These are phyloP conservation scores for Orgyia antiqua DNA, from an alignment of 2,888 invertebrate species.

Conservation along the genomic window DNA sequence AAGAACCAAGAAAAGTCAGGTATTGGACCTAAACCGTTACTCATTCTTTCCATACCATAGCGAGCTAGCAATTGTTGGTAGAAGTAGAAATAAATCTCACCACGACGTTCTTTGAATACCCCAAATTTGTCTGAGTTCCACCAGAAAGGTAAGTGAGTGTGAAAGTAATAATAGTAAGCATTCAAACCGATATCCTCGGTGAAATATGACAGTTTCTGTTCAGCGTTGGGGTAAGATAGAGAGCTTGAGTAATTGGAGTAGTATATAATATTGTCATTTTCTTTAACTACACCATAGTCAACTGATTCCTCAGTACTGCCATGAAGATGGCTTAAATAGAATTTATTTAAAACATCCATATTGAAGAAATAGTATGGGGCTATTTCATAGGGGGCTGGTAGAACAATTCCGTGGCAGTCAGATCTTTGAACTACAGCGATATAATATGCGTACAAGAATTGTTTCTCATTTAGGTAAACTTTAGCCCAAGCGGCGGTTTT, in stretches of 20 bases:
- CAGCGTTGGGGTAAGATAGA: conserved; percentile 69
- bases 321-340: conserved; percentile 55
- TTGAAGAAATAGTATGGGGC: conserved; percentile 81
- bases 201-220: conserved; percentile 81
- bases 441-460: conserved; percentile 80
- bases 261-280: conserved; percentile 60
- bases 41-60: conserved; percentile 83
- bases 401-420: conserved; percentile 76
- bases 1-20: conserved; percentile 80
- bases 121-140: conserved; percentile 70
- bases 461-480: conserved; percentile 78
- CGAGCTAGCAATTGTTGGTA: conserved; percentile 83
- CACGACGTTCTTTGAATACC: conserved; percentile 75
- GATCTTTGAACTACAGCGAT: conserved; percentile 78
- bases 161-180: conserved; percentile 81
- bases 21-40: conserved; percentile 80
- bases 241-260: conserved; percentile 79
- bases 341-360: conserved; percentile 68
- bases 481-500: conserved; percentile 77
- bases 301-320: conserved; percentile 29
- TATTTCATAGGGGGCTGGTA: conserved; percentile 83
- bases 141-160: conserved; percentile 81
- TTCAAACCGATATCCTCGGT: conserved; percentile 84
- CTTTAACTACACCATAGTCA: conserved; percentile 29
- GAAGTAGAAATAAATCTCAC: conserved; percentile 81